Conservation (phyloP, 2,888 invertebrate genomes). For the Amphipyra berbera region DNA sequence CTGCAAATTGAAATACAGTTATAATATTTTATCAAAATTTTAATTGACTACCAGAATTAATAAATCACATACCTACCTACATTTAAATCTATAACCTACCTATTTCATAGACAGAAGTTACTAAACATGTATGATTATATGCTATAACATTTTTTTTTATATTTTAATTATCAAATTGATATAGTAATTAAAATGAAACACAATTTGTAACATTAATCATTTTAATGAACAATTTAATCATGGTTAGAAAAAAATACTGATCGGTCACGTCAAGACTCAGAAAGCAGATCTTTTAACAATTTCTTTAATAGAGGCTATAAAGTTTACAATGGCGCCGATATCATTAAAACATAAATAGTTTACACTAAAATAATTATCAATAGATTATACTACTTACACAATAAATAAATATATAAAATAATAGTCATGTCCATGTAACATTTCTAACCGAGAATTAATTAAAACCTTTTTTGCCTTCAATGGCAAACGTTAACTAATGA, state of each 20-base stretch:
- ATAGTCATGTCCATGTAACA: slow-evolving; percentile 46
- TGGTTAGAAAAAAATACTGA: slow-evolving; percentile 20
- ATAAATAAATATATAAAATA: slow-evolving; percentile 49
- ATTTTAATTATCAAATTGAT: slow-evolving; percentile 38
- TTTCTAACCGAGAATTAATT: slow-evolving; percentile 52
- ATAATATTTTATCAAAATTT: slow-evolving; percentile 10
- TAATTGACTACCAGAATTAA: slow-evolving; percentile 42
- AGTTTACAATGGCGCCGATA: slow-evolving; percentile 41
- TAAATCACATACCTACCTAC: slow-evolving; percentile 43
- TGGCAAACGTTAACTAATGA: slow-evolving; percentile 54
- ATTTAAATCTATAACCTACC: slow-evolving; percentile 32
- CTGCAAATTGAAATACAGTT: slow-evolving; percentile 25
- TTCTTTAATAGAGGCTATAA: slow-evolving; percentile 42
- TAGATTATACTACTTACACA: slow-evolving; percentile 18
- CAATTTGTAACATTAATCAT: slow-evolving; percentile 44
- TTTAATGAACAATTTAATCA: slow-evolving; percentile 36
- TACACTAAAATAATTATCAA: slow-evolving; percentile 44
- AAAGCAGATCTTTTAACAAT: slow-evolving; percentile 31
- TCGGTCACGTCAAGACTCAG: slow-evolving; percentile 24
- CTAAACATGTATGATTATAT: slow-evolving; percentile 26
- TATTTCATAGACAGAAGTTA: slow-evolving; percentile 49
- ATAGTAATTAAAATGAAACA: slow-evolving; percentile 50
- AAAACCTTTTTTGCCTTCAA: slow-evolving; percentile 59
- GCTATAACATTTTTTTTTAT: slow-evolving; percentile 19
- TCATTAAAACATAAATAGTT: slow-evolving; percentile 47